Percentiles rank a stretch among this genome's conserved stretches.
These are phyloP conservation scores for Stigmatopora argus DNA, from an alignment of 2,113 vertebrate genomes.

Conservation along the genomic window DNA sequence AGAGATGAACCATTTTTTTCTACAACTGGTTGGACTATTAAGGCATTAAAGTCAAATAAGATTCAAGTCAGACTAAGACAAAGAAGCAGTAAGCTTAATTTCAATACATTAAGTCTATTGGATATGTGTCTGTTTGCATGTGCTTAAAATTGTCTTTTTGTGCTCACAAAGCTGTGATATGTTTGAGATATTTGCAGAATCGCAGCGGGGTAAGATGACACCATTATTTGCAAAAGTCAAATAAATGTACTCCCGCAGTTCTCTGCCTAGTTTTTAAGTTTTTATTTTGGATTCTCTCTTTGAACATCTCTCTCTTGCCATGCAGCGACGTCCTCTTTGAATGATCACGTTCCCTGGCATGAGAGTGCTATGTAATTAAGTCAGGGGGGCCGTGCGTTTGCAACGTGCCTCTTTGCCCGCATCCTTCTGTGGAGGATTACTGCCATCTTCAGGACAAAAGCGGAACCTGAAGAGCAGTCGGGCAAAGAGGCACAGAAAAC, in stretches of 20 bases:
- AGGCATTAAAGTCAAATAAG: not conserved
- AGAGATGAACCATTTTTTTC: not conserved
- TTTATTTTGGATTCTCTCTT: not conserved
- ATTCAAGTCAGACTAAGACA: not conserved
- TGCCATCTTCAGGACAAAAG: conserved; percentile 65
- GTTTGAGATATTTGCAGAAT: conserved; percentile 29
- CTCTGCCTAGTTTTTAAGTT: conserved; percentile 9
- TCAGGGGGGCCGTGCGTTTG: conserved; percentile 49
- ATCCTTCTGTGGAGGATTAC: conserved; percentile 51
- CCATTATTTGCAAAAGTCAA: conserved; percentile 46
- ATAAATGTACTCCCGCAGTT: not conserved
- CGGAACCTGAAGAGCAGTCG: not conserved
- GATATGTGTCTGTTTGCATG: not conserved
- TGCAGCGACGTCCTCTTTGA: conserved; percentile 58
- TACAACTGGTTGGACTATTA: not conserved
- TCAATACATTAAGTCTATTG: not conserved
- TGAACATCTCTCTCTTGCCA: conserved; percentile 23
- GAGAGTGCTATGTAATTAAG: conserved; percentile 69
- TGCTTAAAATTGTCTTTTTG: not conserved
- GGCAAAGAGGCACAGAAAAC: not conserved
- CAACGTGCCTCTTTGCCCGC: conserved; percentile 45
- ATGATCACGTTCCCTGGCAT: conserved; percentile 68
- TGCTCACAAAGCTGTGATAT: conserved; percentile 16
- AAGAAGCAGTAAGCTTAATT: not conserved
- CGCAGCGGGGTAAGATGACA: conserved; percentile 40